Conservation (phyloP, 2,888 invertebrate species). For the Tipula helvola region DNA sequence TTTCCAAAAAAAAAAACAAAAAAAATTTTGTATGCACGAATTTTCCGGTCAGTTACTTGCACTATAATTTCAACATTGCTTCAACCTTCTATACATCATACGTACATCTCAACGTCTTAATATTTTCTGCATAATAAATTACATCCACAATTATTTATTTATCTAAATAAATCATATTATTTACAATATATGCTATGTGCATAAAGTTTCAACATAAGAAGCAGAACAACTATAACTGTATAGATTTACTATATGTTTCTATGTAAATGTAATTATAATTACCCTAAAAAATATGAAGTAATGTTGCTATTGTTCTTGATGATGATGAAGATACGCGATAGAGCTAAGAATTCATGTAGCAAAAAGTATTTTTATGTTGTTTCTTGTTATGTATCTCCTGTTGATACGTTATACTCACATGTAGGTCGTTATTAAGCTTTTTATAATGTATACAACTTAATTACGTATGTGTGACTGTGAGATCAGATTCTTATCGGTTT, state of each 20-base stretch:
- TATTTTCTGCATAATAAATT: neutral
- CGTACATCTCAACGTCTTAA: neutral
- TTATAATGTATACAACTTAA: no score
- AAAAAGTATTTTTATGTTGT: no score
- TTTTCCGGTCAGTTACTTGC: neutral
- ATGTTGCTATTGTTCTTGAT: neutral
- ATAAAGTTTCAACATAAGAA: neutral
- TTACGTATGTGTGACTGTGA: no score
- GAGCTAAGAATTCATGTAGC: no score
- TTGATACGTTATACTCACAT: no score
- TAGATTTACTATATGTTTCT: neutral
- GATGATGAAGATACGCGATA: neutral
- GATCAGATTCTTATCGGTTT: no score
- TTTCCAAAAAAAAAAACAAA: no score
- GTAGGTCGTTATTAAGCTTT: no score
- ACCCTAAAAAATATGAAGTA: neutral
- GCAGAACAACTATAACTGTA: neutral
- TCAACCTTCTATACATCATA: neutral
- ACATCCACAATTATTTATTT: neutral
- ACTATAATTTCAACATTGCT: neutral
- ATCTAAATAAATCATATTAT: neutral
- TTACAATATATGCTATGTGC: neutral
- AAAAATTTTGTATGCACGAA: neutral
- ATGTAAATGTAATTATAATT: neutral
- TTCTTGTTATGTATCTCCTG: no score